Percentiles rank a stretch among this genome's conserved stretches.
phyloP scores from a whole-genome alignment of 2,113 vertebrate species.

The Cygnus buccinator region DNA sequence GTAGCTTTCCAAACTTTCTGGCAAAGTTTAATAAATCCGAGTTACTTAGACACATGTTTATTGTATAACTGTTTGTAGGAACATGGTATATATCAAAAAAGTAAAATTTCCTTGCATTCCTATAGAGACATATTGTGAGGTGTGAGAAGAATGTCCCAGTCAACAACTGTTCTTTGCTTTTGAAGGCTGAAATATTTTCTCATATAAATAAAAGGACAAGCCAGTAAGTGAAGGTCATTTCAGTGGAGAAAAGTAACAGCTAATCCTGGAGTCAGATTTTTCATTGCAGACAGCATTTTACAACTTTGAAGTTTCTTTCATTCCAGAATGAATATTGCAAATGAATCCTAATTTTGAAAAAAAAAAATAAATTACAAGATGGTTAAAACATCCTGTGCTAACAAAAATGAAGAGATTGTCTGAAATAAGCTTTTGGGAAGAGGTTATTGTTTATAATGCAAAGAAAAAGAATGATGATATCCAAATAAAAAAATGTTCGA shows the following conservation, averaged over 20 bases:
- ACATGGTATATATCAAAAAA: not conserved
- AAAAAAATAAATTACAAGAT: not conserved
- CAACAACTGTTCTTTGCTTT: conserved; percentile 1
- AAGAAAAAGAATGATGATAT: not conserved
- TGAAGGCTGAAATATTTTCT: not conserved
- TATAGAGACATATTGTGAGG: not conserved
- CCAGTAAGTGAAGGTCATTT: not conserved
- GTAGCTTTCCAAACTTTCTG: not conserved
- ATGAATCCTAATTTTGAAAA: not conserved
- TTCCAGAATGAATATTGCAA: not conserved
- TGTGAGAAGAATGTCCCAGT: conserved; percentile 18
- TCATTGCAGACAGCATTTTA: not conserved
- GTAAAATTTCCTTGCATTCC: not conserved
- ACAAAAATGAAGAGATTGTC: not conserved
- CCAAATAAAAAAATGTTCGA: not conserved
- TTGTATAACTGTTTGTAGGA: conserved; percentile 7
- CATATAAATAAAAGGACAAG: not conserved
- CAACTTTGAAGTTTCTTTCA: not conserved
- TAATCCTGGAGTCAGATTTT: not conserved
- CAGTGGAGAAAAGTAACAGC: not conserved
- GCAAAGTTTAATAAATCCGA: not conserved
- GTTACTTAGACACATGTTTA: not conserved
- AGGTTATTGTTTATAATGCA: not conserved
- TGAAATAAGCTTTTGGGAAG: conserved; percentile 1
- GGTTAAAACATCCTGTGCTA: conserved; percentile 11